Evolutionary conservation across 2,888 invertebrate species (phyloP), one percentile per base, ranked within the genome.

Genomic region (Choreutis nemorana): DNA sequence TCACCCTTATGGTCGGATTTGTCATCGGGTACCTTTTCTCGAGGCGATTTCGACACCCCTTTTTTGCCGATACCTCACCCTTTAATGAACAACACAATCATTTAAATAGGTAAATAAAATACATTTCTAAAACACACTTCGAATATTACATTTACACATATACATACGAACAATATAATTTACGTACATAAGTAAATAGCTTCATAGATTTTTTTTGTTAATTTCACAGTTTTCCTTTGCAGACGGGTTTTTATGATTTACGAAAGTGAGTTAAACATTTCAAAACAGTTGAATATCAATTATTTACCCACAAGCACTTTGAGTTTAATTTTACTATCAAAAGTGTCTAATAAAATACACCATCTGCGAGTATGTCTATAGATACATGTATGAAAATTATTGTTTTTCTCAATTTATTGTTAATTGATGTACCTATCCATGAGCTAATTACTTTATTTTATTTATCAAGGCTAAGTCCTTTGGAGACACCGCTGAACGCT

Each of bases 11-110:
- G 58, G 83, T 91, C 36, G 93, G 93, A 33, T 93, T 94, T 62
- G 85, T 90, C 39, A 87, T 89, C 38, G 93, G 93, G 22, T 94
- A 89, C 60, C 84, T 90, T 50, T 90, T 92, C 62, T 90, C 91
- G 14, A 83, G 88, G 55, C 82, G 88, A 72, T 86, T 89, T 81
- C 80, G 84, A 29, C 87, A 87, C 48, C 86, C 86, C 40, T 83
- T 87, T 51, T 84, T 85, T 50, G 87, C 87, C 55, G 85, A 87
- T 49, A 86, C 87, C 55, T 85, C 87, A 45, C 86, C 89, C 41
- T 86, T 85, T 70, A 84, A 85, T 61, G 90, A 90, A 71, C 88
- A 89, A 72, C 86, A 87, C 55, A 89, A 89, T 62, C 89, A 88
- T 63, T 73, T 89, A 49, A 89, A 89, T 61, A 83, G 87, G 86